Conservation (phyloP, 2,888 invertebrate genomes). For the Andrena trimmerana region DNA sequence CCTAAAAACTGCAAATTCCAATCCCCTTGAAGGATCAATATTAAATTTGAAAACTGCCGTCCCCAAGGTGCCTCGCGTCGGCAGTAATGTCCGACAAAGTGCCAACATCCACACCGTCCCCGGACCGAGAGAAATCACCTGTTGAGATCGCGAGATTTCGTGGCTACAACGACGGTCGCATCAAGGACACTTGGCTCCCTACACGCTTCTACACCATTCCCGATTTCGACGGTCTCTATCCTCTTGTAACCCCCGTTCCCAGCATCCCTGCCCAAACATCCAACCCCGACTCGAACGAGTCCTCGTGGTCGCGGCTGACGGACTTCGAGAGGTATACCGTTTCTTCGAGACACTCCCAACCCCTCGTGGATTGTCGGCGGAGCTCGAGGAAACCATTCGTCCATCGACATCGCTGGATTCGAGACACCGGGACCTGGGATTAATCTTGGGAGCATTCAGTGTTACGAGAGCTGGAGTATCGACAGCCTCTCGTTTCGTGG, state of each 20-base stretch:
- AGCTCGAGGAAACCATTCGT: slow-evolving; percentile 29
- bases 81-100: background rate
- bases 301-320: slow-evolving; percentile 32
- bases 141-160: slow-evolving; percentile 84
- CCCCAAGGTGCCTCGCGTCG: slow-evolving; percentile 43
- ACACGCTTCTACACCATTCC: slow-evolving; percentile 84
- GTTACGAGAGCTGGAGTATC: slow-evolving; percentile 81
- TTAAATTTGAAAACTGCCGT: slow-evolving; percentile 12
- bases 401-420: slow-evolving; percentile 28
- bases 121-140: slow-evolving; percentile 65
- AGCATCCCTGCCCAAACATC: slow-evolving; percentile 44
- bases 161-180: slow-evolving; percentile 85
- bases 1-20: no score
- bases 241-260: slow-evolving; percentile 34
- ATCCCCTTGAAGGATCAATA: no score
- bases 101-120: background rate
- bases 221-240: slow-evolving; percentile 69
- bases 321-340: slow-evolving; percentile 60
- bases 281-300: slow-evolving; percentile 56
- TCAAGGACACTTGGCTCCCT: slow-evolving; percentile 85
- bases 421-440: slow-evolving; percentile 34
- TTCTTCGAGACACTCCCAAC: slow-evolving; percentile 11
- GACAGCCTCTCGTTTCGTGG: slow-evolving; percentile 75
- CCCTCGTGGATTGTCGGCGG: slow-evolving; percentile 17
- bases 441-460: slow-evolving; percentile 5